Evolutionary conservation across 2,888 invertebrate genomes (phyloP), one percentile per base, ranked within the genome.

Genomic region (Sinodicranocentrus sp.): DNA sequence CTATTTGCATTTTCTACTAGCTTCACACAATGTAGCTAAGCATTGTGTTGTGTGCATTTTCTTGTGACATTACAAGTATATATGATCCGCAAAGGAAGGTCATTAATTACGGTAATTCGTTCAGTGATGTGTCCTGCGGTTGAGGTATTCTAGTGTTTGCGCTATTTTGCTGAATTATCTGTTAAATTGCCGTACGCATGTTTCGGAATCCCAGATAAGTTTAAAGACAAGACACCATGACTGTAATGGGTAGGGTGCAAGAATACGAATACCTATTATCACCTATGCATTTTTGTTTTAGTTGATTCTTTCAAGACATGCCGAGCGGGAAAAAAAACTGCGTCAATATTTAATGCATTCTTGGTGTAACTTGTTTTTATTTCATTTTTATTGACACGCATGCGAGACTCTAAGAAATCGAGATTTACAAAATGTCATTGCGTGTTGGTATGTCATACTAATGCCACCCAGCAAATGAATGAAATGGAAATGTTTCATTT

Each of bases 321-420:
- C 44, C n/a, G 44, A 44, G 15, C 44, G 44, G n/a, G 44, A n/a
- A 44, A 13, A 44, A 44, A 44, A 39, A 39, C 39, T 44, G 44
- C 44, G 44, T 44, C 15, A 44, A 3, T 44, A 8, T 44, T 2
- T 17, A 5, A 17, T 19, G 43, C 43, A 13, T 19, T 63, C 26
- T 57, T 57, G 21, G 26, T 28, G n/a, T 63, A 33, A 68, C 44
- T 25, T 43, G 25, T 61, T 61, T 61, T 26, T 28, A 17, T 63
- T 63, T 33, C 17, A 63, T 63, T 72, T 72, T 72, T 59, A 72
- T 59, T 72, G 72, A 59, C 72, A 72, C 59, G 43, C 59, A 59
- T 48, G 33, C 23, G 15, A 28, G 5, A 15, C 10, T 52, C 19
- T 52, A 54, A 28, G 54, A 19, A 54, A 52, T 28, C 54, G 44